Percentiles rank a stretch among this genome's conserved stretches.
phyloP scores from a whole-genome alignment of 1,140 invertebrate species.

The Steinernema khuongi region DNA sequence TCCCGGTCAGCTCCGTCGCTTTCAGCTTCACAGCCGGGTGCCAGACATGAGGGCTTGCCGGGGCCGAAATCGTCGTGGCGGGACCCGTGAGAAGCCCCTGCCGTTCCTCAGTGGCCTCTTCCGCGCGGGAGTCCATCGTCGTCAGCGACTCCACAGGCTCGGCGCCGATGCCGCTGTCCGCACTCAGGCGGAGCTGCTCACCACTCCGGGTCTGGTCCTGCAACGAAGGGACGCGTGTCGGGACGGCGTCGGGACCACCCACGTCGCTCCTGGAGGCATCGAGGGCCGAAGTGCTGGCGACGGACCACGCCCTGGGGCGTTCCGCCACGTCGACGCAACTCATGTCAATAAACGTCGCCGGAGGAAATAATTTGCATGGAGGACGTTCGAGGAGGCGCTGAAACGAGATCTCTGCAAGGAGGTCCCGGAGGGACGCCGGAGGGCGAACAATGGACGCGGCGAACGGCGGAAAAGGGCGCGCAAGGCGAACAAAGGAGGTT shows the following conservation, averaged over 20 bases:
- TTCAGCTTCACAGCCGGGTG: background rate
- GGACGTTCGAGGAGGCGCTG: background rate
- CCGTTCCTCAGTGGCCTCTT: background rate
- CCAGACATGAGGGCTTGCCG: background rate
- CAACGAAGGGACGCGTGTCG: background rate
- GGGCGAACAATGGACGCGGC: background rate
- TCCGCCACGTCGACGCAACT: conserved; percentile 4
- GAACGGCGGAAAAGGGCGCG: too few relatives aligned
- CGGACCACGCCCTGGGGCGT: conserved; percentile 9
- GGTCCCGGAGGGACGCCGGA: background rate
- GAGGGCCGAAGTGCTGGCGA: background rate
- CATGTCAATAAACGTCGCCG: conserved; percentile 1
- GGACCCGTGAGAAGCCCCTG: background rate
- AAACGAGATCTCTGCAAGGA: conserved; percentile 2
- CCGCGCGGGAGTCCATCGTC: background rate
- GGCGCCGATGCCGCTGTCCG: background rate
- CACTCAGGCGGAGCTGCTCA: background rate
- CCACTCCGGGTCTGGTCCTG: background rate
- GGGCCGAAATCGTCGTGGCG: background rate
- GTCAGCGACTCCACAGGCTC: background rate
- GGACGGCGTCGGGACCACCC: background rate
- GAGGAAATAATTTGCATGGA: background rate
- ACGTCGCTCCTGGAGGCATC: background rate
- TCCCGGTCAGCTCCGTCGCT: background rate
- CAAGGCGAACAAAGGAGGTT: too few relatives aligned